A percentile compares a stretch with the other conserved stretches of the same genome.
phyloP scores from a whole-genome alignment of 2,113 vertebrate species.

The Pseudorectes ferrugineus region DNA sequence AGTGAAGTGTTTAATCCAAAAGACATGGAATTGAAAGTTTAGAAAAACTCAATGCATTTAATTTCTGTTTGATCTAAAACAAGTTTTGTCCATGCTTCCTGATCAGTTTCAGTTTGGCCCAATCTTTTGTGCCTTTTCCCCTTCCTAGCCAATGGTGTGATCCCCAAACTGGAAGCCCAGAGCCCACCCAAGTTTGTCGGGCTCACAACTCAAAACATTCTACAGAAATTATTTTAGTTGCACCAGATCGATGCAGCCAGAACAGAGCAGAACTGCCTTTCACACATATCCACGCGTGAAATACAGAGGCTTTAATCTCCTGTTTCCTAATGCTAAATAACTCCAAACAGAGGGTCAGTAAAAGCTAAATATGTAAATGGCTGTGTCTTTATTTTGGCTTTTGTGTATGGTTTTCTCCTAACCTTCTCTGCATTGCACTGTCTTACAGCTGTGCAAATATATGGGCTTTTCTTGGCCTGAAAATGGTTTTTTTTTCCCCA shows the following conservation, averaged over 20 bases:
- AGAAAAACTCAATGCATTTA: not conserved
- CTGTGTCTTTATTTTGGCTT: not conserved
- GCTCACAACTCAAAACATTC: not conserved
- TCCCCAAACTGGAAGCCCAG: not conserved
- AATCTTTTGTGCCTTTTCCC: not conserved
- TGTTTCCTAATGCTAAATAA: not conserved
- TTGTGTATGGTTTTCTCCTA: not conserved
- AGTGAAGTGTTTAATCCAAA: not conserved
- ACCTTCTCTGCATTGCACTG: not conserved
- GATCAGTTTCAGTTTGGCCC: not conserved
- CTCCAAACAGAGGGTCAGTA: not conserved
- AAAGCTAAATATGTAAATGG: not conserved
- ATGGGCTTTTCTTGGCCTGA: not conserved
- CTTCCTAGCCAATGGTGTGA: not conserved
- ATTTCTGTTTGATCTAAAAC: not conserved
- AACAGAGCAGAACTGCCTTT: not conserved
- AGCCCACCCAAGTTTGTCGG: not conserved
- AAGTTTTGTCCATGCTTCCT: not conserved
- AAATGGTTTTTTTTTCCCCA: not conserved
- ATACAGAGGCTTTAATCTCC: not conserved
- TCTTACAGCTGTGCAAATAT: not conserved
- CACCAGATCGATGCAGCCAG: not conserved
- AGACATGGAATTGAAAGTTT: not conserved
- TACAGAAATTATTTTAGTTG: not conserved
- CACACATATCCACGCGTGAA: not conserved